Conservation (phyloP, 2,797 vertebrate genomes). For the Erpetoichthys calabaricus region DNA sequence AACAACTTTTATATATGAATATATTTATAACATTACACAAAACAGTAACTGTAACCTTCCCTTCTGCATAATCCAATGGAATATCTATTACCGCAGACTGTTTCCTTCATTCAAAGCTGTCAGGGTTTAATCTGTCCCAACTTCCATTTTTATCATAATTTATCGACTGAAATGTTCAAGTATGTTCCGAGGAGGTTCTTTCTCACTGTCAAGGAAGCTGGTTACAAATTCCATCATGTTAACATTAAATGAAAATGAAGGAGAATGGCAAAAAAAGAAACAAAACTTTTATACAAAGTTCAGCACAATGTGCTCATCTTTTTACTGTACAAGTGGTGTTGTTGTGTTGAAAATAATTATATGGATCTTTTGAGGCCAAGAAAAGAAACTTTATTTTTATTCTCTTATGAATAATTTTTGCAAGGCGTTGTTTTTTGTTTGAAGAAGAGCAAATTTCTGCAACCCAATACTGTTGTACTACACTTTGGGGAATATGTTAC, state of each 20-base stretch:
- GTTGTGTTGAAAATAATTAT: neutral
- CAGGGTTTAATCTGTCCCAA: conserved; percentile 14
- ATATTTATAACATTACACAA: conserved; percentile 53
- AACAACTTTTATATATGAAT: conserved; percentile 39
- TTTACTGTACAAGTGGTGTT: neutral
- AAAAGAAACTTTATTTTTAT: no score
- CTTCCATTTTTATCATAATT: no score
- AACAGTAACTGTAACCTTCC: conserved; percentile 20
- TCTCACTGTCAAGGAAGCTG: neutral
- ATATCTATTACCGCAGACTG: no score
- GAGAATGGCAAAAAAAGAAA: conserved; percentile 7
- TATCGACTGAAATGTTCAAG: conserved; percentile 1
- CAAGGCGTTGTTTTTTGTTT: no score
- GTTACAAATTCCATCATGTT: neutral
- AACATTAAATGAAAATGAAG: neutral
- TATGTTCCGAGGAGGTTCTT: neutral
- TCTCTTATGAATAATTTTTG: no score
- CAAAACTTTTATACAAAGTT: conserved; percentile 44
- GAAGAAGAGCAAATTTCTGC: neutral
- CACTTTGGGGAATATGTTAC: conserved; percentile 16
- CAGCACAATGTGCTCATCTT: conserved; percentile 45
- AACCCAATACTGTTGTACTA: neutral
- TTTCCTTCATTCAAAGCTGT: neutral
- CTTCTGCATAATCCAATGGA: neutral
- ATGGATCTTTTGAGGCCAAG: neutral